Evolutionary conservation across 2,797 vertebrate species (phyloP).

Genomic region (Lycodopsis pacificus): DNA sequence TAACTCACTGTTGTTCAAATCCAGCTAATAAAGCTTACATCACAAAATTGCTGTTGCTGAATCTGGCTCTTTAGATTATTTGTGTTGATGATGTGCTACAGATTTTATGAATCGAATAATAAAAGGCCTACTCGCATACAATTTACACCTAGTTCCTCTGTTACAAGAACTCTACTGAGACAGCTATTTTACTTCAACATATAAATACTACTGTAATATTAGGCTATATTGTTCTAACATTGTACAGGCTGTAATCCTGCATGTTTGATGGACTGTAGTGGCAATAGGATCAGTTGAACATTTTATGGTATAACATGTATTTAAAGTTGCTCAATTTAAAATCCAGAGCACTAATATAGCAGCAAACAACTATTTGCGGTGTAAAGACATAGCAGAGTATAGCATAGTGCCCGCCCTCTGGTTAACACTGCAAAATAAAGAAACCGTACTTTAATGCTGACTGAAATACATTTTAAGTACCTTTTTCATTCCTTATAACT

Average conservation of each 20-base stretch:
- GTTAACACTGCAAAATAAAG: too few species aligned
- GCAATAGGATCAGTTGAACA: neutral
- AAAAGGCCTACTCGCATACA: neutral
- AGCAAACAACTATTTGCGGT: too few species aligned
- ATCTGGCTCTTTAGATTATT: neutral
- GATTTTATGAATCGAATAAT: neutral
- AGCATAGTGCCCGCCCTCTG: too few species aligned
- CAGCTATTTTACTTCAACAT: neutral
- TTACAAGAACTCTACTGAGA: neutral
- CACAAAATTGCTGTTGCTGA: neutral
- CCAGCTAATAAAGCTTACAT: neutral
- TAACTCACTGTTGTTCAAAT: neutral
- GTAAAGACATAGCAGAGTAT: too few species aligned
- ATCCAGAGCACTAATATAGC: too few species aligned
- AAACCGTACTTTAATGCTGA: neutral
- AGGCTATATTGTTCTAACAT: neutral
- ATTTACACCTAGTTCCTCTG: neutral
- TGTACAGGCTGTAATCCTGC: neutral
- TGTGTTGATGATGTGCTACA: neutral
- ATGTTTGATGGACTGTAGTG: neutral
- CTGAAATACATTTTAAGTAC: neutral
- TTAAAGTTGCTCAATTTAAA: neutral
- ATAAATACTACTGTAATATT: neutral
- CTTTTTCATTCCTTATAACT: neutral
- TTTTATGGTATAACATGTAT: neutral